Evolutionary conservation across 2,113 vertebrate genomes (phyloP).

Genomic region (Elaphurus davidianus): DNA sequence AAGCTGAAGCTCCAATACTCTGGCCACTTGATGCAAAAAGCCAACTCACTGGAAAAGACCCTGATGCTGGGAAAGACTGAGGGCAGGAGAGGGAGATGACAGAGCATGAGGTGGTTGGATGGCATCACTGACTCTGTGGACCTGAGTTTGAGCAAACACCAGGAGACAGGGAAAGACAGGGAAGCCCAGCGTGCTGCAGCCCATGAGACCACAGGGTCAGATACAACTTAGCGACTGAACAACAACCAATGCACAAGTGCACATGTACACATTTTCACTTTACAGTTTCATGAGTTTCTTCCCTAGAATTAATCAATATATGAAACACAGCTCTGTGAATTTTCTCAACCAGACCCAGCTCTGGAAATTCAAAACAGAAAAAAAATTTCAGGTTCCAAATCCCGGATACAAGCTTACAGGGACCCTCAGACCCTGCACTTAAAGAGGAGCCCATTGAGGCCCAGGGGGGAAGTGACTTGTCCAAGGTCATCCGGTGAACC

Average conservation of each 20-base stretch:
- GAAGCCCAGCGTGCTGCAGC: background rate
- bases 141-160: background rate
- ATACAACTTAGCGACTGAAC: background rate
- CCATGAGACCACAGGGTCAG: background rate
- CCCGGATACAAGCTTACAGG: accelerated
- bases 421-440: background rate
- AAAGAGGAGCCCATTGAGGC: background rate
- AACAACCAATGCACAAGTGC: accelerated
- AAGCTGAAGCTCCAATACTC: background rate
- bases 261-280: background rate
- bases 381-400: background rate
- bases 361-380: background rate
- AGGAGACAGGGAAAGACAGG: background rate
- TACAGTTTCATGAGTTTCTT: background rate
- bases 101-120: background rate
- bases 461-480: background rate
- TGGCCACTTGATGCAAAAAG: background rate
- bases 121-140: background rate
- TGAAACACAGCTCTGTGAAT: background rate
- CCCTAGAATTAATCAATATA: background rate
- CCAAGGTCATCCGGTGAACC: background rate
- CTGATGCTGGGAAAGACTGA: background rate
- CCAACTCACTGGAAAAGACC: background rate
- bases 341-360: background rate
- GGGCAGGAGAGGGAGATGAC: background rate